Evolutionary conservation across 2,888 invertebrate species (phyloP), one percentile per base, ranked within the genome.

Genomic region (Eilema sororculum): DNA sequence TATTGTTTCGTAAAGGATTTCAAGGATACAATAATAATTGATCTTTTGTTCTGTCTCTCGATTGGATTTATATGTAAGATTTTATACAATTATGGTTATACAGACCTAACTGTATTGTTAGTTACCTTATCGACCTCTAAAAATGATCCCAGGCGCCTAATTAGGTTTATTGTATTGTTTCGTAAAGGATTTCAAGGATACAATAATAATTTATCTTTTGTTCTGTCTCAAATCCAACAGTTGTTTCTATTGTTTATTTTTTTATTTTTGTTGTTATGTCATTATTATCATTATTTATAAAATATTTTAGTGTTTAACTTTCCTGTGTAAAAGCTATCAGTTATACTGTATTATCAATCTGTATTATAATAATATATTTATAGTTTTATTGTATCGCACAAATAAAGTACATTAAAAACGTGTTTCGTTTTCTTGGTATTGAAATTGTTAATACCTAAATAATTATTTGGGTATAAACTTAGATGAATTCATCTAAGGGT

Each of bases 331-430:
- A 69, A 70, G 61, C 69, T 60, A 41, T 58, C 52, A 64, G 65
- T 73, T 71, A 37, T 72, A 79, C 71, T 73, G 70, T 79, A 79
- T 78, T 79, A 76, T 74, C 70, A 72, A 76, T 67, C 63, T 81
- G 64, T 67, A 79, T 58, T 71, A 72, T 72, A 62, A 41, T 41
- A 61, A 52, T 64, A 46, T 72, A 64, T 69, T 72, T 80, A 24
- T 12, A 67, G 69, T 74, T 69, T 62, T 77, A 78, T 74, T 77
- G 74, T 72, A 78, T 75, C 81, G 77, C 83, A 83, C 80, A 78
- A 77, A 77, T 79, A 73, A 77, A 80, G 60, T 67, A 20, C 73
- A 57, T 62, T 8, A 60, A 66, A 62, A 22, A 62, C 37, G 33
- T 30, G 20, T 37, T 62, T 37, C n/a, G 13, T 59, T 75, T 68